Base-by-base conservation (phyloP, 2,888 invertebrate genomes). In the Dicranocentrus wangi region DNA sequence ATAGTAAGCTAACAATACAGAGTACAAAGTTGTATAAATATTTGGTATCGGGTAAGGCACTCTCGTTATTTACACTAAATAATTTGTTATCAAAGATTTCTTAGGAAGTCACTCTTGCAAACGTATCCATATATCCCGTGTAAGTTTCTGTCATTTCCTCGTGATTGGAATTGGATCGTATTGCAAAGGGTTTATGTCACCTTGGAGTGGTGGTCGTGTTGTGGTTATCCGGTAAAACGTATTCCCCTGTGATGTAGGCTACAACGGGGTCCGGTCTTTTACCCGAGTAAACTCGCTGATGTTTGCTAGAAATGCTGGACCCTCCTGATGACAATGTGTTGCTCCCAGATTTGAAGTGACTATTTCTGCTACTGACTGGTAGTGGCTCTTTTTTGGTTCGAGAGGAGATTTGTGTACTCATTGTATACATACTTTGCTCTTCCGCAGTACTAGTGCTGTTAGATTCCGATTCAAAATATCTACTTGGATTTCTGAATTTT, bases 381-480 rank as follows among this genome's bases (percentile, higher is more conserved):
- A 73, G 21, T 63, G 73, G 42, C n/a, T n/a, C n/a, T n/a, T n/a
- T n/a, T n/a, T n/a, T n/a, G n/a, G n/a, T n/a, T n/a, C n/a, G 60
- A 55, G 51, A 81, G 3, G 80, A 81, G 61, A 69, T 42, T 23
- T 73, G 73, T 3, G 80, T 81, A 28, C 73, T 73, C 32, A 81
- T 73, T 21, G 80, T 81, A 55, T 81, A 73, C 80, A 81, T 75
- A 55, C 80, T 81, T 58, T 81, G 80, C 17, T 81, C 80, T 27
- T 81, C 80, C 0, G 75, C 61, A 1, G 80, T 81, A 17, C 73
- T 75, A 0, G 60, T 65, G 19, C 80, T 81, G 2, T 51, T 25
- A 10, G 72, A 39, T 66, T 79, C 79, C 0, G 63, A 81, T 15
- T 75, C 80, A 55, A 55, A 55, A 15, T 55, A 21, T 23, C 23